Conservation (phyloP, 2,113 vertebrate species). For the Phyllostomus hastatus region DNA sequence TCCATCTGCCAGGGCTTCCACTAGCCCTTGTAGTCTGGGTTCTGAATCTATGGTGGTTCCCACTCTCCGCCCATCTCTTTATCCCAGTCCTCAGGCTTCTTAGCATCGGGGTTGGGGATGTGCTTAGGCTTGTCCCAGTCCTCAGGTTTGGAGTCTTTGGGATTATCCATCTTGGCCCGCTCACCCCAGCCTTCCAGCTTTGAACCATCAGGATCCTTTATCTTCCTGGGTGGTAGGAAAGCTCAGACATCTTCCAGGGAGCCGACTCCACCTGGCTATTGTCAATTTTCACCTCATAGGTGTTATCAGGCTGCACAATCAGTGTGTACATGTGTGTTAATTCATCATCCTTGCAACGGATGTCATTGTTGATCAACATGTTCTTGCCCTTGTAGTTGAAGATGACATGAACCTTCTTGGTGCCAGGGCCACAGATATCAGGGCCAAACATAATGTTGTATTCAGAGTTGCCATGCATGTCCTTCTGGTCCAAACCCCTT, state of each 20-base stretch:
- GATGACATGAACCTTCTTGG: conserved; percentile 86
- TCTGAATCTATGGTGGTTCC: conserved; percentile 85
- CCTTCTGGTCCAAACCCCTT: conserved; percentile 73
- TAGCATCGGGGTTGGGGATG: conserved; percentile 83
- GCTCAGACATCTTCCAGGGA: conserved; percentile 85
- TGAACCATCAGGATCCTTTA: conserved; percentile 82
- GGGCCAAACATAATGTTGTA: conserved; percentile 89
- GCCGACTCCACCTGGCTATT: conserved; percentile 82
- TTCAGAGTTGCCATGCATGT: conserved; percentile 84
- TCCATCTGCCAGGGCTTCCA: conserved; percentile 85
- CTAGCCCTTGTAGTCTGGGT: conserved; percentile 86
- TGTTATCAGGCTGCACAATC: conserved; percentile 83
- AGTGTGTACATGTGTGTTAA: conserved; percentile 84
- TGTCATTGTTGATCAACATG: conserved; percentile 85
- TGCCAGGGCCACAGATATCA: conserved; percentile 84
- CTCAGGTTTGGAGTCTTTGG: conserved; percentile 85
- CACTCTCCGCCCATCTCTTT: conserved; percentile 87
- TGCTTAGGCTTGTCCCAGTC: conserved; percentile 86
- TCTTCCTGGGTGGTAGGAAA: conserved; percentile 83
- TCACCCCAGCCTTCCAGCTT: conserved; percentile 85
- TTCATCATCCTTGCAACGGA: conserved; percentile 85
- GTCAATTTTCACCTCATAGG: conserved; percentile 86
- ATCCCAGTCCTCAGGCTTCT: conserved; percentile 85
- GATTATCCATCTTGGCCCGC: conserved; percentile 83
- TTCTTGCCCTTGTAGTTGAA: conserved; percentile 87